Percentiles rank a stretch among this genome's conserved stretches.
These are phyloP conservation scores for Syngnathus scovelli DNA, from an alignment of 2,113 vertebrate genomes.

Conservation along the genomic window DNA sequence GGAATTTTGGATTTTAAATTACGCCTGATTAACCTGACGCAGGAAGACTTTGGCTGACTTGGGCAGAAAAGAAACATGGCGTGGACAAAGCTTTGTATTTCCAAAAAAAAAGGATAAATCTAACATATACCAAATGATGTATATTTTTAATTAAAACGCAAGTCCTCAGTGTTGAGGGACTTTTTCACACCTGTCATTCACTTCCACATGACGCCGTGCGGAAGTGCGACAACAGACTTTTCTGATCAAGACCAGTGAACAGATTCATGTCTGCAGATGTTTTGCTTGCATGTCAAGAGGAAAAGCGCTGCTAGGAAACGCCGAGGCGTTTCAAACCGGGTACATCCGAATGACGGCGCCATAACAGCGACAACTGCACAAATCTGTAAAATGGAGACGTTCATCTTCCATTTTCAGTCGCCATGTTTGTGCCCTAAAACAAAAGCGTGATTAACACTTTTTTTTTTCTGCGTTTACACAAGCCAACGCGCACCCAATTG, in stretches of 20 bases:
- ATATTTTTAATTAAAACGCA: slow-evolving; percentile 1
- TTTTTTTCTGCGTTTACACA: background rate
- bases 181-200: slow-evolving; percentile 45
- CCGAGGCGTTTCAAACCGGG: background rate
- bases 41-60: slow-evolving; percentile 48
- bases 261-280: slow-evolving; percentile 65
- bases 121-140: background rate
- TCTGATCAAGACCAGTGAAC: slow-evolving; percentile 68
- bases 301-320: slow-evolving; percentile 25
- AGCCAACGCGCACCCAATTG: slow-evolving; percentile 2
- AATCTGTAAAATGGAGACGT: background rate
- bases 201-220: slow-evolving; percentile 33
- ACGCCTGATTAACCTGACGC: slow-evolving; percentile 78
- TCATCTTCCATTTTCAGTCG: background rate
- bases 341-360: background rate
- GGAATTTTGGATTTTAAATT: slow-evolving; percentile 83
- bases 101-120: background rate
- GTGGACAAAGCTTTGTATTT: background rate
- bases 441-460: background rate
- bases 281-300: slow-evolving; percentile 30
- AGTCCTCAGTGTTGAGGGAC: slow-evolving; percentile 35
- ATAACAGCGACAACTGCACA: background rate
- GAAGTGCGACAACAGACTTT: slow-evolving; percentile 56
- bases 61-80: slow-evolving; percentile 30
- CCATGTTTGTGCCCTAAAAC: background rate